These are phyloP conservation scores for Cyphomyrus plagiostoma DNA, from an alignment of 2,113 vertebrate species.

Conservation along the genomic window DNA sequence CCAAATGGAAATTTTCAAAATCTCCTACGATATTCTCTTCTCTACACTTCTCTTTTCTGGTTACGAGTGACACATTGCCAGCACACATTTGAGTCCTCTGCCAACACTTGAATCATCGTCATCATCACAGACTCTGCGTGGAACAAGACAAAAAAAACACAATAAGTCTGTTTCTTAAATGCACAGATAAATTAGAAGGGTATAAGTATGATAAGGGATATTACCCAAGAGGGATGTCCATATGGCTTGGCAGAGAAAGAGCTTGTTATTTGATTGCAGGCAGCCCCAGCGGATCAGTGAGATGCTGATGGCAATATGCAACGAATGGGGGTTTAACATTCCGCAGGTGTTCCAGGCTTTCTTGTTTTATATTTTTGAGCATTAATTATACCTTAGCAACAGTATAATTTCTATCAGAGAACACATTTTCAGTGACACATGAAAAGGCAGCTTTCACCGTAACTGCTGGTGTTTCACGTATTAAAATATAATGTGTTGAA, in stretches of 20 bases:
- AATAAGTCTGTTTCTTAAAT: slow-evolving; percentile 36
- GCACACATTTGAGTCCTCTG: not conserved
- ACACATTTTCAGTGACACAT: not conserved
- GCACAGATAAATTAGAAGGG: slow-evolving; percentile 39
- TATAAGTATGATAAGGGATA: slow-evolving; percentile 36
- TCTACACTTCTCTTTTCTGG: not conserved
- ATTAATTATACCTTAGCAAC: not conserved
- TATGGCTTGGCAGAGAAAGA: slow-evolving; percentile 52
- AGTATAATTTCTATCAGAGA: not conserved
- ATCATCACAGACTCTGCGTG: not conserved
- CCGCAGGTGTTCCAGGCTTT: slow-evolving; percentile 36
- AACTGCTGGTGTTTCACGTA: no score
- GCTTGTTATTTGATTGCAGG: slow-evolving; percentile 53
- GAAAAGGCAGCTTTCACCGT: not conserved
- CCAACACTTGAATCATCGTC: not conserved
- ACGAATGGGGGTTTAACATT: slow-evolving; percentile 44
- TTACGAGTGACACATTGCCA: not conserved
- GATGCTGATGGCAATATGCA: slow-evolving; percentile 49
- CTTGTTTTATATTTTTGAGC: not conserved
- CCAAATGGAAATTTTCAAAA: not conserved
- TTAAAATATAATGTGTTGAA: not conserved
- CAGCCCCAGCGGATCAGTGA: slow-evolving; percentile 52
- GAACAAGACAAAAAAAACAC: slow-evolving; percentile 13
- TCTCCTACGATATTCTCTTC: not conserved
- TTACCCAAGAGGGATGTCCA: slow-evolving; percentile 47